Evolutionary conservation across 2,888 invertebrate genomes (phyloP).

Genomic region (Dasypogon diadema): DNA sequence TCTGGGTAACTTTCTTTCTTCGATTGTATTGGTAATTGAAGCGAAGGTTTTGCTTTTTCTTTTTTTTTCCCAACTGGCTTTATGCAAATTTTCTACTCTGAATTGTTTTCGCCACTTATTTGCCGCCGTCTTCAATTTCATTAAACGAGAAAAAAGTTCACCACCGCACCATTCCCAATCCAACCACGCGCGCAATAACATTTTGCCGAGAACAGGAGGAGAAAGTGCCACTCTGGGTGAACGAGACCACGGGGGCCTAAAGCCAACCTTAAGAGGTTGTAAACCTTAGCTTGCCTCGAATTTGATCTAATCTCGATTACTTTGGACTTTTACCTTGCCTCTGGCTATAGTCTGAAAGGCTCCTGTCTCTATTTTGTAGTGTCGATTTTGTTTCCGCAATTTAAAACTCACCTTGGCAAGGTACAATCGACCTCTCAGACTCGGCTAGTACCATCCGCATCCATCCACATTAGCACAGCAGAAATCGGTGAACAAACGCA

Average conservation of each 20-base stretch:
- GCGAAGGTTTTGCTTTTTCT: constrained; percentile 4
- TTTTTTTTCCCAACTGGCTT: constrained; percentile 4
- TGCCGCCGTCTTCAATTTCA: constrained; percentile 39
- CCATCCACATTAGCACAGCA: no score
- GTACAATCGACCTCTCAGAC: background rate
- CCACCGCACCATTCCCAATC: background rate
- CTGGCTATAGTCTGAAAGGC: background rate
- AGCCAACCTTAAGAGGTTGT: background rate
- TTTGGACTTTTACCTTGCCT: constrained; percentile 17
- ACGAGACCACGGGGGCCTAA: background rate
- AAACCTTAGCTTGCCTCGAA: constrained; percentile 16
- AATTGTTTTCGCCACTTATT: constrained; percentile 42
- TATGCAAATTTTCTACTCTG: constrained; percentile 45
- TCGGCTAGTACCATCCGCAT: background rate
- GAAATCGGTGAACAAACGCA: background rate
- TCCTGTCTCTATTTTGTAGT: background rate
- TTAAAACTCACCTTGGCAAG: background rate
- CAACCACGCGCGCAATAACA: background rate
- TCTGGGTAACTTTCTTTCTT: constrained; percentile 37
- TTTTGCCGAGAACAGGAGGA: background rate
- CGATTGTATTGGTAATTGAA: background rate
- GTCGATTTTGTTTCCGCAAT: constrained; percentile 33
- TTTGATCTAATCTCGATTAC: constrained; percentile 43
- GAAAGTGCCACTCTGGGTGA: constrained; percentile 10
- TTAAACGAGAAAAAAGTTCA: constrained; percentile 37